Base-by-base conservation (phyloP, 1,140 invertebrate genomes). In the Epicauta chinensis region DNA sequence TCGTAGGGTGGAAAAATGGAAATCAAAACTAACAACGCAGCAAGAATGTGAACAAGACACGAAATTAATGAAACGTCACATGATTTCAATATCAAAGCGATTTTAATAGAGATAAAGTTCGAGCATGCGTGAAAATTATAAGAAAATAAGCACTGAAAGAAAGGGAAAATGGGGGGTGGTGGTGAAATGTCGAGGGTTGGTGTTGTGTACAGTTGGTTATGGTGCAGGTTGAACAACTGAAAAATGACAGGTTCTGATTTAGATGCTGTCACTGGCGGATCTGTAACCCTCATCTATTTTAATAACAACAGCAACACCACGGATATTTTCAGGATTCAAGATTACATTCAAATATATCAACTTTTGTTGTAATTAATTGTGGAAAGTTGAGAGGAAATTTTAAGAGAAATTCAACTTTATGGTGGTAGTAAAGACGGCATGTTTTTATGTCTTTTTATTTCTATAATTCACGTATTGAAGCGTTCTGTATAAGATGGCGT, bases 71-170 rank as follows among this genome's bases (percentile, higher is more conserved):
- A 66, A 67, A 69, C 65, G 65, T 69, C 67, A 68, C 63, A 65
- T 69, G 65, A 69, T 69, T 69, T 69, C 67, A 69, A 69, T 69
- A 69, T 69, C 67, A 69, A 69, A 69, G 63, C 57, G 65, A 66
- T 66, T 67, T 67, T 69, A 69, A 69, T 69, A 60, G 65, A 64
- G 61, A 66, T 62, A 60, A 62, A 60, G 53, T 36, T 54, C 67
- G 60, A 61, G 65, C 65, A 67, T 66, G 67, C 65, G 67, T 69
- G 64, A 69, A 69, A 67, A 67, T 69, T 67, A 68, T 62, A 60
- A 65, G 62, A 64, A 66, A 63, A 56, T 60, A 64, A 65, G 60
- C 58, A 64, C 59, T 56, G 46, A 34, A 45, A 41, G 16, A 44
- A 43, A 47, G 62, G 57, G 51, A 44, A 38, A 42, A 17, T 12